Conservation (phyloP, 2,797 vertebrate species). For the Rhinella marina region DNA sequence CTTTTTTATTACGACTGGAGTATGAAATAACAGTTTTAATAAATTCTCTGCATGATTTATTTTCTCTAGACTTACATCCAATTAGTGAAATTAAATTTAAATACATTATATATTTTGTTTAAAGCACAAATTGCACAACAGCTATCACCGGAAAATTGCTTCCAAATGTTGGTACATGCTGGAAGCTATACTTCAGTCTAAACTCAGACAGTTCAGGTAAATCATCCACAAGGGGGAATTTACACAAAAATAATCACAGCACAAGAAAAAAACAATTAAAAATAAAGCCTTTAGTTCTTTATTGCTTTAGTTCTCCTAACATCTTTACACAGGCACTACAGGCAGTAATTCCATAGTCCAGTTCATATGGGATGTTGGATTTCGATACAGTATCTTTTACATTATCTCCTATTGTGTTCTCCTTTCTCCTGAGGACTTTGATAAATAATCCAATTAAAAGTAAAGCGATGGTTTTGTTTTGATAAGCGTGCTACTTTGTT, state of each 20-base stretch:
- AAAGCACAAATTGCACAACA: neutral
- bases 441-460: conserved; percentile 32
- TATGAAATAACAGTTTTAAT: no score
- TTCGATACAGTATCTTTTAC: conserved; percentile 24
- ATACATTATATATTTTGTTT: neutral
- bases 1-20: no score
- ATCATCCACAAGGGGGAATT: neutral
- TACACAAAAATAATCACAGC: neutral
- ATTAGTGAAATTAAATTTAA: neutral
- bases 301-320: neutral
- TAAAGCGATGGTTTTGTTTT: conserved; percentile 35
- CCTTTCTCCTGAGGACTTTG: conserved; percentile 8
- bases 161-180: conserved; percentile 12
- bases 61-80: neutral
- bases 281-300: neutral
- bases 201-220: neutral
- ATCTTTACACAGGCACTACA: neutral
- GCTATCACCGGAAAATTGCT: neutral
- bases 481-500: conserved; percentile 14
- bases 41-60: neutral
- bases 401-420: conserved; percentile 21
- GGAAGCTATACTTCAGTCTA: neutral
- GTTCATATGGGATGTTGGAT: neutral
- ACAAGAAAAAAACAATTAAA: neutral
- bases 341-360: neutral